Base-by-base conservation (phyloP, 2,113 vertebrate genomes). In the Lampris incognitus region DNA sequence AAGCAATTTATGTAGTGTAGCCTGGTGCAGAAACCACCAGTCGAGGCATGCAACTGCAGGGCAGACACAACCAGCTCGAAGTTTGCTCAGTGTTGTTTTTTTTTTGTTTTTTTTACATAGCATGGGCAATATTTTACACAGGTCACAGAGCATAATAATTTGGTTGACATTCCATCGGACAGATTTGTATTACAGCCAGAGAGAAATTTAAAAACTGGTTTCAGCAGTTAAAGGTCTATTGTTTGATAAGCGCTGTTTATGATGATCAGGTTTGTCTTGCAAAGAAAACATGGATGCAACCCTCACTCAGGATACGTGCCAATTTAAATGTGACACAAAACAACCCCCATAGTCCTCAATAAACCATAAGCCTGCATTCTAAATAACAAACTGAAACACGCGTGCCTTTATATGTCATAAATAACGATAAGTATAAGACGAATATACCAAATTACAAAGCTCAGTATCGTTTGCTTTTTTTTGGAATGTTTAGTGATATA, bases 381-480 rank as follows among this genome's bases (percentile, higher is more conserved):
- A 40, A 71, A 68, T 10, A 69, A 66, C 44, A 82, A 1, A 73
- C 73, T 46, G 42, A 63, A 68, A 63, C 10, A 75, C 52, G 6
- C 49, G 75, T 41, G 52, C 41, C 66, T 69, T 9, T 0, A 11
- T 54, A 73, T 75, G 13, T 64, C 4, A 36, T 60, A 55, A 61
- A 58, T 60, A 76, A 42, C 76, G 8, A 69, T 39, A 69, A 74
- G 83, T 1, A 65, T 67, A 54, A 63, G 0, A 66, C 74, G 24
- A 11, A 62, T 69, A 67, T 48, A 13, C 78, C 68, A 56, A 70
- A 66, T 74, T 77, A 56, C 9, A 49, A 40, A 68, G 49, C 44
- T 80, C 46, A 64, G 48, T 78, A 76, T 87, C 85, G 83, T 77
- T 85, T 68, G 9, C 66, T 78, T 79, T 59, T 69, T 70, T 80